A percentile compares a stretch with the other conserved stretches of the same genome.
Evolutionary conservation across 2,888 invertebrate species (phyloP).

Genomic region (Oligia fasciuncula): DNA sequence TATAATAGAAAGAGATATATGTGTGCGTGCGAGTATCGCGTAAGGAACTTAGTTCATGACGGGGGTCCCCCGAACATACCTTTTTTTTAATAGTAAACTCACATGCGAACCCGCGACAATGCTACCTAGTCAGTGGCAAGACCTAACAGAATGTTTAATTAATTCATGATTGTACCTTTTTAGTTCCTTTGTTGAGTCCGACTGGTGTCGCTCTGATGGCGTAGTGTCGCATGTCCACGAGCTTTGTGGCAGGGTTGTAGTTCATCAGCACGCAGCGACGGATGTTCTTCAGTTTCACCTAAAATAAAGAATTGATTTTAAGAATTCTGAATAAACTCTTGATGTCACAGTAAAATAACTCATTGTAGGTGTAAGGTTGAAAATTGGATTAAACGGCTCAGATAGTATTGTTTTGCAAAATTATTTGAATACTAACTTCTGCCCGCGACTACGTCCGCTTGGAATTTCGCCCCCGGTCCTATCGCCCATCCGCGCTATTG

Average conservation of each 20-base stretch:
- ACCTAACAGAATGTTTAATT: background rate
- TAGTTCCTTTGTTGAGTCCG: conserved; percentile 96
- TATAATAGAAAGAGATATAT: background rate
- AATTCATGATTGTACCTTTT: conserved; percentile 90
- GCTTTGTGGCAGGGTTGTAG: conserved; percentile 95
- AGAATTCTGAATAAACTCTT: background rate
- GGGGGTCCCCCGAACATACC: too few species aligned
- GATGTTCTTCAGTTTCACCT: conserved; percentile 96
- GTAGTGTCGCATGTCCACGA: conserved; percentile 98
- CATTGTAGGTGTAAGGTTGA: background rate
- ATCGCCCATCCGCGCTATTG: too few species aligned
- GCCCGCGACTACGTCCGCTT: too few species aligned
- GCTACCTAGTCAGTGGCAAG: background rate
- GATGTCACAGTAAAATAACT: background rate
- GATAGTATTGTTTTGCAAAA: background rate
- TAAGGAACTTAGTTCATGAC: background rate
- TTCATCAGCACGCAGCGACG: conserved; percentile 97
- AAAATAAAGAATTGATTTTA: conserved; percentile 38
- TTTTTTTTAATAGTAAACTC: too few species aligned
- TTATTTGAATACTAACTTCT: background rate
- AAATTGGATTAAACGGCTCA: background rate
- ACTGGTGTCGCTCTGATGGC: conserved; percentile 97
- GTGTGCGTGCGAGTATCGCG: background rate
- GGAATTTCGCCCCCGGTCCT: too few species aligned
- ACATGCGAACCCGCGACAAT: too few species aligned